Conservation (phyloP, 2,113 vertebrate genomes). For the Toxotes chatareus region DNA sequence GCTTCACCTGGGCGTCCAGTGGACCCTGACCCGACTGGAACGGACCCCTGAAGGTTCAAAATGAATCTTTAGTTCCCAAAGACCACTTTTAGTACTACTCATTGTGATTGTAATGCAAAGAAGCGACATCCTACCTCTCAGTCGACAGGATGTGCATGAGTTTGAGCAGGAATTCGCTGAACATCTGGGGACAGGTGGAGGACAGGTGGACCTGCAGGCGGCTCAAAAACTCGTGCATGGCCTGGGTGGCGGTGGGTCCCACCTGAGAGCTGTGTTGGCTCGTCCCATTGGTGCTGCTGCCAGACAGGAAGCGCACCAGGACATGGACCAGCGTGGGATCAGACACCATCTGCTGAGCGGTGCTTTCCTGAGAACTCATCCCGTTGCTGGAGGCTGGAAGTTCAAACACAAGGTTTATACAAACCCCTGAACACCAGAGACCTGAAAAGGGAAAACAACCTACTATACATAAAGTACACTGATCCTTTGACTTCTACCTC, state of each 20-base stretch:
- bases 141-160: conserved; percentile 97
- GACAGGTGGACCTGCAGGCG: conserved; percentile 98
- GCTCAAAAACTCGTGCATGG: conserved; percentile 98
- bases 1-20: conserved; percentile 97
- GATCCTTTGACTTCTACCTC: background rate
- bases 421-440: background rate
- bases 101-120: background rate
- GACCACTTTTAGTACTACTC: background rate
- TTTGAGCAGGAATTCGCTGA: conserved; percentile 98
- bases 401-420: background rate
- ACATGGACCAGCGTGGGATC: conserved; percentile 96
- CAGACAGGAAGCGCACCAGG: conserved; percentile 97
- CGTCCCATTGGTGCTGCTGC: conserved; percentile 94
- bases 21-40: conserved; percentile 98
- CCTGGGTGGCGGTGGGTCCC: conserved; percentile 98
- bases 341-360: conserved; percentile 96
- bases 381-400: conserved; percentile 85
- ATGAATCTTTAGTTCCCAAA: background rate
- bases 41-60: conserved; percentile 86
- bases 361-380: conserved; percentile 92
- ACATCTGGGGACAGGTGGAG: conserved; percentile 96
- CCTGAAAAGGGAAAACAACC: background rate
- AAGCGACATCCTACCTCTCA: conserved; percentile 87
- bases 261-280: conserved; percentile 98
- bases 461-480: background rate